A percentile compares a stretch with the other conserved stretches of the same genome.
These are phyloP conservation scores for Hylaeus volcanicus DNA, from an alignment of 1,140 invertebrate genomes.

Conservation along the genomic window DNA sequence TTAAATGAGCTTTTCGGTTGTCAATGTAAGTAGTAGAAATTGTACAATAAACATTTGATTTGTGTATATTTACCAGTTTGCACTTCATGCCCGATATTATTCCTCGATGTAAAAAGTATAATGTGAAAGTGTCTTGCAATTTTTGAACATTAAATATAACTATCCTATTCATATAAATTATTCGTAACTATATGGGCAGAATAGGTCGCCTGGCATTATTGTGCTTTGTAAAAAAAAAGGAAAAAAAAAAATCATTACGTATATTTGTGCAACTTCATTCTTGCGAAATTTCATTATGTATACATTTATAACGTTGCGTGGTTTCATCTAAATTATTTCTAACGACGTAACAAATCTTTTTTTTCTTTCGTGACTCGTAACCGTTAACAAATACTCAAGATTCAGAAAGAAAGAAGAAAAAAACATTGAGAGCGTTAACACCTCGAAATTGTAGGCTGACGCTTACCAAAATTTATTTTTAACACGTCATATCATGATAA, in stretches of 20 bases:
- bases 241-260: slow-evolving; percentile 17
- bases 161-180: slow-evolving; percentile 44
- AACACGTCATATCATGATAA: slow-evolving; percentile 17
- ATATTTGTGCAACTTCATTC: slow-evolving; percentile 32
- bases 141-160: slow-evolving; percentile 40
- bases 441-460: neutral
- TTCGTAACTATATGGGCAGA: slow-evolving; percentile 48
- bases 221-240: slow-evolving; percentile 38
- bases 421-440: neutral
- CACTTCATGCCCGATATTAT: slow-evolving; percentile 69
- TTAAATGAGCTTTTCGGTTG: slow-evolving; percentile 71
- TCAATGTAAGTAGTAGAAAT: slow-evolving; percentile 75
- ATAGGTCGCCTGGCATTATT: slow-evolving; percentile 32
- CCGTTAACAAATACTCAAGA: slow-evolving; percentile 13
- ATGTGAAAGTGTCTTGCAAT: slow-evolving; percentile 45
- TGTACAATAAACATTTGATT: slow-evolving; percentile 75
- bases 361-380: neutral
- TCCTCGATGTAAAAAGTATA: slow-evolving; percentile 60
- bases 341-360: neutral
- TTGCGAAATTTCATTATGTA: slow-evolving; percentile 34
- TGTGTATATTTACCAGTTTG: slow-evolving; percentile 70
- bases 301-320: slow-evolving; percentile 19
- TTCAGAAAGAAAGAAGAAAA: neutral
- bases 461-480: slow-evolving; percentile 17
- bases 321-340: slow-evolving; percentile 8